Evolutionary conservation across 2,888 invertebrate genomes (phyloP).

Genomic region (Leptothorax acervorum): DNA sequence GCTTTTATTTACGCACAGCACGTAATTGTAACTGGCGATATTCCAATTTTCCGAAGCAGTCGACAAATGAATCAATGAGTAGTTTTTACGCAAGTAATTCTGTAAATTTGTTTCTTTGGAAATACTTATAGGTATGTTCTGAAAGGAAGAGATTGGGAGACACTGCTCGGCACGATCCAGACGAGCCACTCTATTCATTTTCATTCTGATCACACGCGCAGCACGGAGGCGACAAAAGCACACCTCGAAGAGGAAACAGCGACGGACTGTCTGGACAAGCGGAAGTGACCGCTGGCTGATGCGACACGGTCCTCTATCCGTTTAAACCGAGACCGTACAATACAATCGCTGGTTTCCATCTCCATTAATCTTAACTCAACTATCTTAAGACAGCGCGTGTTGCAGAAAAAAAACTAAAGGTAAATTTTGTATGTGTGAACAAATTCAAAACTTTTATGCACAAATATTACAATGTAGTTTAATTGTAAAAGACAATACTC

Average conservation of each 20-base stretch:
- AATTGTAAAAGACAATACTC: background rate
- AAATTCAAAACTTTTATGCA: background rate
- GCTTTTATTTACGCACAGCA: background rate
- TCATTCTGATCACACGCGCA: conserved; percentile 65
- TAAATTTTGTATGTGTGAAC: background rate
- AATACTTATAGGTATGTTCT: background rate
- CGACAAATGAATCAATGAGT: background rate
- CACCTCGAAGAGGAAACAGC: conserved; percentile 67
- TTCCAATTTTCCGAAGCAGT: background rate
- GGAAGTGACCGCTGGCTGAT: conserved; percentile 68
- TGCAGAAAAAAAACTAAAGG: background rate
- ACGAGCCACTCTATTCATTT: conserved; percentile 57
- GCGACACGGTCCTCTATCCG: conserved; percentile 61
- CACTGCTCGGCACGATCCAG: conserved; percentile 19
- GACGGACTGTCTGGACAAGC: conserved; percentile 69
- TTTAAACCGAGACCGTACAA: conserved; percentile 35
- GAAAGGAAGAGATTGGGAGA: background rate
- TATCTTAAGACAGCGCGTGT: too few relatives aligned
- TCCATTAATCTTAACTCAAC: conserved; percentile 15
- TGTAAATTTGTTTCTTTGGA: background rate
- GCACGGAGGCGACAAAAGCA: conserved; percentile 60
- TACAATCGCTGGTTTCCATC: background rate
- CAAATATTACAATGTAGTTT: background rate
- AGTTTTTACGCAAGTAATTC: background rate
- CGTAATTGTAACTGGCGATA: background rate